phyloP scores from a whole-genome alignment of 2,113 vertebrate species.

The Ranitomeya variabilis region DNA sequence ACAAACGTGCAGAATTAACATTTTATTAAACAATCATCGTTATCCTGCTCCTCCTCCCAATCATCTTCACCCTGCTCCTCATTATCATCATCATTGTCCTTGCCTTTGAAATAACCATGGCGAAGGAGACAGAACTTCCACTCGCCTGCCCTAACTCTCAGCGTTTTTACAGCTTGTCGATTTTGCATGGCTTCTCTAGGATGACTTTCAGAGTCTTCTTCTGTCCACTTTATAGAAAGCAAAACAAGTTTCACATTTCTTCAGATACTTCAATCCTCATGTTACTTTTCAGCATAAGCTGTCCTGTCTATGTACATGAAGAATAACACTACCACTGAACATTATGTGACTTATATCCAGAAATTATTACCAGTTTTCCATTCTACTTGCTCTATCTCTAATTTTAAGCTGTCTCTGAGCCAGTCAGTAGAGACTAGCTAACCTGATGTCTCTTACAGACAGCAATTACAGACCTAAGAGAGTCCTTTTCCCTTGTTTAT shows the following conservation, averaged over 20 bases:
- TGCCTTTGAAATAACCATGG: conserved; percentile 24
- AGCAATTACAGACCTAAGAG: too few species aligned
- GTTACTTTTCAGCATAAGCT: too few species aligned
- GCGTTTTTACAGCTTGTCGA: background rate
- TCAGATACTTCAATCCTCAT: background rate
- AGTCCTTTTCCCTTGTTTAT: too few species aligned
- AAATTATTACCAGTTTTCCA: too few species aligned
- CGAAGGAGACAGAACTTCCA: background rate
- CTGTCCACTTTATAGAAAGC: background rate
- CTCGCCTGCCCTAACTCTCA: background rate
- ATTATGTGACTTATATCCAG: too few species aligned
- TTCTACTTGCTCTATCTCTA: too few species aligned
- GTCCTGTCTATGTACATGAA: too few species aligned
- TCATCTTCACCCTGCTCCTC: conserved; percentile 9
- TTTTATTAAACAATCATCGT: conserved; percentile 35
- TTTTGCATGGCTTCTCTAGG: background rate
- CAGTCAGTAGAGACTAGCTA: too few species aligned
- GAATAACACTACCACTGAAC: too few species aligned
- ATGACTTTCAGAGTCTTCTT: background rate
- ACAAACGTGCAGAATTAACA: conserved; percentile 21
- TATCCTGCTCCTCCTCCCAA: conserved; percentile 13
- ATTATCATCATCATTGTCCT: conserved; percentile 33
- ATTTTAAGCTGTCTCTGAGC: too few species aligned
- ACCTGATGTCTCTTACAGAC: too few species aligned
- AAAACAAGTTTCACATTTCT: background rate